Evolutionary conservation across 2,113 vertebrate species (phyloP).

Genomic region (Solea senegalensis): DNA sequence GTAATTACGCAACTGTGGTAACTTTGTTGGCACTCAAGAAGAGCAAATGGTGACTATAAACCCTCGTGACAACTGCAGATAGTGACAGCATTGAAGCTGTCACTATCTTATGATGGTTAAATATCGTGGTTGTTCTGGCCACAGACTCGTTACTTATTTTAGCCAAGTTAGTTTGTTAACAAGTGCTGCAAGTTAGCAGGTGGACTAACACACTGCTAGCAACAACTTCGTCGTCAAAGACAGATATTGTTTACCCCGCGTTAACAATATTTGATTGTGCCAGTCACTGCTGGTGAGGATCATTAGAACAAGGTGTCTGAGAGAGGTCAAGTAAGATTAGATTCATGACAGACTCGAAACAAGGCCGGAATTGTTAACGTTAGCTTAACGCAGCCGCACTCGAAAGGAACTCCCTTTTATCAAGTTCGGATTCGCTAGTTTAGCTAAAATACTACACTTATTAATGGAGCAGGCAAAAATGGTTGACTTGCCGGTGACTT

Average conservation of each 20-base stretch:
- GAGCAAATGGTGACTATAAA: not conserved
- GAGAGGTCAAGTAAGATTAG: constrained; percentile 27
- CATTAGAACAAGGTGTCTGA: not conserved
- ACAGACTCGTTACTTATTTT: constrained; percentile 15
- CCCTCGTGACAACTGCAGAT: not conserved
- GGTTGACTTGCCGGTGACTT: constrained; percentile 41
- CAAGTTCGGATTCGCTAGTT: constrained; percentile 42
- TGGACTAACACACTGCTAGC: not conserved
- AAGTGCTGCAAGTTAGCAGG: not conserved
- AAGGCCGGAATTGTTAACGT: constrained; percentile 43
- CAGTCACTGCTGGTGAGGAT: fast-evolving
- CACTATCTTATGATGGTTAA: not conserved
- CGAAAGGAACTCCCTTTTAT: constrained; percentile 50
- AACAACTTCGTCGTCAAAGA: too few relatives aligned
- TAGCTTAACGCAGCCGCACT: constrained; percentile 48
- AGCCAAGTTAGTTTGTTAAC: constrained; percentile 29
- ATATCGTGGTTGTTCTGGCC: not conserved
- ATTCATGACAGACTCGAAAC: constrained; percentile 34
- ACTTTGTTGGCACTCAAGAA: constrained; percentile 3
- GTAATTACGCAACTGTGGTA: constrained; percentile 17
- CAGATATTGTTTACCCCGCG: too few relatives aligned
- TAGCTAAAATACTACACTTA: not conserved
- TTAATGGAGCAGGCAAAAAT: not conserved
- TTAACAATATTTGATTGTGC: not conserved
- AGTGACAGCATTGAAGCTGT: not conserved